Evolutionary conservation across 2,888 invertebrate species (phyloP).

Genomic region (Thysanoteuthis rhombus): DNA sequence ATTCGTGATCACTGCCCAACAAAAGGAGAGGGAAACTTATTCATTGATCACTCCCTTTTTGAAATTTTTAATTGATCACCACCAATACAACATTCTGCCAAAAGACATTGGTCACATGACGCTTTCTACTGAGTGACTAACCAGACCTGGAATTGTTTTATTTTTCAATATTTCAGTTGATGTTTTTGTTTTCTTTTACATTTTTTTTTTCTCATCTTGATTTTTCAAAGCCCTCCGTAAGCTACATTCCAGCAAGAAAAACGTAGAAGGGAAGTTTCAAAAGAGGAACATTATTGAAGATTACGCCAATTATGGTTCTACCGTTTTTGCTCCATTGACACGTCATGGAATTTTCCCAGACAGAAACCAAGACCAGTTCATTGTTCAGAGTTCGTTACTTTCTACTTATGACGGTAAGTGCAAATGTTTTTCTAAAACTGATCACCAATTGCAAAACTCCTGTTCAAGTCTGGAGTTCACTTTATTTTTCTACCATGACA

Average conservation of each 20-base stretch:
- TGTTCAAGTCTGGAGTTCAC: no score
- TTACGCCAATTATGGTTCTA: slow-evolving; percentile 62
- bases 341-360: slow-evolving; percentile 67
- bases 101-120: no score
- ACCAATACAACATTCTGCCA: no score
- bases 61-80: no score
- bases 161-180: neutral
- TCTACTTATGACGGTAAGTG: slow-evolving; percentile 63
- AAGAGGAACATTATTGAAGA: slow-evolving; percentile 63
- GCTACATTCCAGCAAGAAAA: slow-evolving; percentile 59
- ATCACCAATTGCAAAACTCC: no score
- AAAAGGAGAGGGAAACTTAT: no score
- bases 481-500: no score
- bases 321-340: slow-evolving; percentile 66
- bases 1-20: no score
- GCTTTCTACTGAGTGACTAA: no score
- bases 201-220: neutral
- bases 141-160: no score
- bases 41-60: no score
- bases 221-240: slow-evolving; percentile 52
- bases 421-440: neutral
- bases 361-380: slow-evolving; percentile 65
- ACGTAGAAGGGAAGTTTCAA: slow-evolving; percentile 59
- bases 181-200: neutral
- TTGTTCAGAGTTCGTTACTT: slow-evolving; percentile 65